Percentiles rank a stretch among this genome's conserved stretches.
Evolutionary conservation across 92 coral and sea anemone species (phyloP).

Genomic region (Paragorgia papillata): DNA sequence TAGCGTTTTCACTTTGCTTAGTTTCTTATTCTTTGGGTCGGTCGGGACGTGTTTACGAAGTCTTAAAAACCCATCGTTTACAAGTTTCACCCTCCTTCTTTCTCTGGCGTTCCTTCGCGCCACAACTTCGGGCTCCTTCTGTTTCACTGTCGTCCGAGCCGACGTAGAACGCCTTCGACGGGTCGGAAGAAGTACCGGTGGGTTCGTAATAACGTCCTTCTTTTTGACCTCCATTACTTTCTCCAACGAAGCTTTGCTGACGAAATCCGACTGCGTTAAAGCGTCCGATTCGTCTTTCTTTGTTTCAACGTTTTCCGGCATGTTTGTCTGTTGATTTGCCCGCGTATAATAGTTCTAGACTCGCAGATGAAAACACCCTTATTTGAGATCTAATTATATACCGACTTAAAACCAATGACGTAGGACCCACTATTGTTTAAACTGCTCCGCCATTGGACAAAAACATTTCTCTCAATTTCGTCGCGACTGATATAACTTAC

Average conservation of each 20-base stretch:
- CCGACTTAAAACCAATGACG: neutral
- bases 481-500: neutral
- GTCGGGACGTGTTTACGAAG: constrained; percentile 98
- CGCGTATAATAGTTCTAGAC: neutral
- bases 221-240: constrained; percentile 1
- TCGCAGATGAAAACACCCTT: neutral
- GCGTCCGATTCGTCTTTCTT: neutral
- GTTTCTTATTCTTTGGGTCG: constrained; percentile 97
- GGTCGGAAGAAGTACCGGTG: constrained; percentile 88
- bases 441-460: neutral
- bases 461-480: neutral
- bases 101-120: constrained; percentile 97
- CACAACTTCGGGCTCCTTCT: constrained; percentile 98
- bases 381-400: neutral
- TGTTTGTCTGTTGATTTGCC: neutral
- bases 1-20: constrained; percentile 95
- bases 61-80: constrained; percentile 95
- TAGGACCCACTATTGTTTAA: neutral
- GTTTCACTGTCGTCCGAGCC: constrained; percentile 86
- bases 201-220: constrained; percentile 8
- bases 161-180: constrained; percentile 66
- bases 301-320: neutral
- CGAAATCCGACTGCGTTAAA: neutral
- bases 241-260: neutral
- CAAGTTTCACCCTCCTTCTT: constrained; percentile 92